phyloP scores from a whole-genome alignment of 2,888 invertebrate species.

The Amiota communis region DNA sequence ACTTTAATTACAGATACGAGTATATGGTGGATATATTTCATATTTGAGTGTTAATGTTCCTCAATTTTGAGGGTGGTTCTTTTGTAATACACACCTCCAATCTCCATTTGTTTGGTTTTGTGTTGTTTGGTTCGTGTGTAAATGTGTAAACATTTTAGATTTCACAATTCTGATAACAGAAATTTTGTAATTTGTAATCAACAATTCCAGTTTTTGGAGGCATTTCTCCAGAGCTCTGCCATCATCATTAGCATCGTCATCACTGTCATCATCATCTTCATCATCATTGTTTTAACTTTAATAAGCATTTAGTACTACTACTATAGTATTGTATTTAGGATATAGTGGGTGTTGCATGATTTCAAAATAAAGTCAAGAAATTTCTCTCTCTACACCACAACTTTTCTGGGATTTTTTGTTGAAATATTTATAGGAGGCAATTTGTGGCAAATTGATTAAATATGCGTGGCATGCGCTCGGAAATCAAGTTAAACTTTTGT shows the following conservation, averaged over 20 bases:
- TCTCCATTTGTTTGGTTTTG: background rate
- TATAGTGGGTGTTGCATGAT: too few relatives aligned
- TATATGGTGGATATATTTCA: too few relatives aligned
- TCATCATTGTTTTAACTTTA: constrained; percentile 8
- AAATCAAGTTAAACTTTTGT: constrained; percentile 51
- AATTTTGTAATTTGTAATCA: constrained; percentile 13
- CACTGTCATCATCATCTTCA: too few relatives aligned
- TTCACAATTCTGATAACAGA: background rate
- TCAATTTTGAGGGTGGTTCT: too few relatives aligned
- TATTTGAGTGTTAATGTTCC: too few relatives aligned
- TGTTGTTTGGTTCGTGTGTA: background rate
- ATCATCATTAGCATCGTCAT: too few relatives aligned
- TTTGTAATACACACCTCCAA: too few relatives aligned
- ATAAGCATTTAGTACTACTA: background rate
- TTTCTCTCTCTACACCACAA: background rate
- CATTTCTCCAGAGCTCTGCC: background rate
- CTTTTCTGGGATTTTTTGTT: background rate
- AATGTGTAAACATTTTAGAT: constrained; percentile 19
- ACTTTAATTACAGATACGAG: too few relatives aligned
- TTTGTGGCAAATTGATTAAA: constrained; percentile 63
- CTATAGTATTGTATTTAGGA: background rate
- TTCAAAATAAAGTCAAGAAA: background rate
- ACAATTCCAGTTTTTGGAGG: background rate
- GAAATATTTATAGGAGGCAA: constrained; percentile 43
- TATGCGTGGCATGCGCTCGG: constrained; percentile 50